Evolutionary conservation across 2,113 vertebrate species (phyloP).

Genomic region (Puma concolor): DNA sequence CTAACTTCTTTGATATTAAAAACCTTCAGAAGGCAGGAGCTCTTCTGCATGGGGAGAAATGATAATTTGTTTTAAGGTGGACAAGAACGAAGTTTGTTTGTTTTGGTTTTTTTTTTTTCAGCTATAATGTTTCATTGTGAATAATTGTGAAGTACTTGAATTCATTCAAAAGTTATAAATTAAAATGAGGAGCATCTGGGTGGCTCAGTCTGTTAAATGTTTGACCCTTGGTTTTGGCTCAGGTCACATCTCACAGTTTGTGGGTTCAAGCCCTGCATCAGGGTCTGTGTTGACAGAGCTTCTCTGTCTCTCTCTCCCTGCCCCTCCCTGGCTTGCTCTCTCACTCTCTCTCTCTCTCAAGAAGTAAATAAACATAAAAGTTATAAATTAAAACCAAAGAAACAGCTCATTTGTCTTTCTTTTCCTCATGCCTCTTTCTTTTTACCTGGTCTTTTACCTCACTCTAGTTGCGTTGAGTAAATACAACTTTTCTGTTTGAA

Average conservation of each 20-base stretch:
- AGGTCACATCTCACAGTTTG: no score
- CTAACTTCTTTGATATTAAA: not conserved
- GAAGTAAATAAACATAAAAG: no score
- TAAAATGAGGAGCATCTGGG: no score
- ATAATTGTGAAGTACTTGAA: not conserved
- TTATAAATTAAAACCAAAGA: not conserved
- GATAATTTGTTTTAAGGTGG: not conserved
- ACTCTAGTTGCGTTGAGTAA: not conserved
- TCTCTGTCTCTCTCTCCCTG: no score
- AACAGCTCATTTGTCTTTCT: not conserved
- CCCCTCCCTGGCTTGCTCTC: no score
- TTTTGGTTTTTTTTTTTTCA: not conserved
- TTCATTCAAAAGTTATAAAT: not conserved
- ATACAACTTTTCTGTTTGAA: not conserved
- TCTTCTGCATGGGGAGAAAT: not conserved
- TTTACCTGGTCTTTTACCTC: not conserved
- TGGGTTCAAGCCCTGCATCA: no score
- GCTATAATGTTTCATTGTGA: not conserved
- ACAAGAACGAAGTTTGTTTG: not conserved
- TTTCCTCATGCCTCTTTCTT: not conserved
- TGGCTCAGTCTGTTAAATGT: no score
- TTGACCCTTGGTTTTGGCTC: no score
- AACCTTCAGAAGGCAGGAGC: no score
- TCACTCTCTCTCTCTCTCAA: no score
- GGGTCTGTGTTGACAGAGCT: no score